Base-by-base conservation (phyloP, 2,113 vertebrate species). In the Tautogolabrus adspersus region DNA sequence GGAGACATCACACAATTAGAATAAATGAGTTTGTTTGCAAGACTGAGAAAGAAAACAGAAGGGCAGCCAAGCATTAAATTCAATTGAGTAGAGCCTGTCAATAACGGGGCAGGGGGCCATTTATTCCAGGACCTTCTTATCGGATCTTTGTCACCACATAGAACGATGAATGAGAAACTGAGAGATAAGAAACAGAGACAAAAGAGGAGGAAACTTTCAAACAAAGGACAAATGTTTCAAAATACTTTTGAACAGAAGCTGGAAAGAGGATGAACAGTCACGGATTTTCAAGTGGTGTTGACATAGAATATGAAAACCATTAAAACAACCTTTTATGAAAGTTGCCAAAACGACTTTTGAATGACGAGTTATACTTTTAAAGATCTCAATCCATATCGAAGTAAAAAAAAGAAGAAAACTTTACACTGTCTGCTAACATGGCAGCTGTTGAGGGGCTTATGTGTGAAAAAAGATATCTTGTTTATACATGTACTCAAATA, bases 1-100 rank as follows among this genome's bases (percentile, higher is more conserved):
- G 61, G 84, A 86, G 83, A 86, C 78, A 60, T 90, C 70, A 72
- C 58, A 13, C 83, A 84, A 91, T 92, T 83, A 83, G 64, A 91
- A 89, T 82, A 81, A 89, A 93, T 91, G 72, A 89, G 79, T 83
- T 81, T 84, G 80, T 88, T 81, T 91, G 79, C 30, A 8, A 67
- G 74, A 77, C 65, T 56, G 64, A 84, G 66, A 42, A 21, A 66
- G 72, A 86, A 75, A 86, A 89, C 73, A 83, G 71, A 72, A 88
- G 84, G 76, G 88, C 87, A 90, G 80, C 86, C 90, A 69, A 85
- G 83, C 86, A 82, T 93, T 92, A 80, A 83, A 87, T 78, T 82
- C 72, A 91, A 90, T 82, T 89, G 92, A 91, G 75, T 52, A 47
- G 61, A 62, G 62, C 63, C 77, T 90, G 87, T 77, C 82, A 56